These are phyloP conservation scores for Aleiodes alternator DNA, from an alignment of 2,888 invertebrate genomes.

Conservation along the genomic window DNA sequence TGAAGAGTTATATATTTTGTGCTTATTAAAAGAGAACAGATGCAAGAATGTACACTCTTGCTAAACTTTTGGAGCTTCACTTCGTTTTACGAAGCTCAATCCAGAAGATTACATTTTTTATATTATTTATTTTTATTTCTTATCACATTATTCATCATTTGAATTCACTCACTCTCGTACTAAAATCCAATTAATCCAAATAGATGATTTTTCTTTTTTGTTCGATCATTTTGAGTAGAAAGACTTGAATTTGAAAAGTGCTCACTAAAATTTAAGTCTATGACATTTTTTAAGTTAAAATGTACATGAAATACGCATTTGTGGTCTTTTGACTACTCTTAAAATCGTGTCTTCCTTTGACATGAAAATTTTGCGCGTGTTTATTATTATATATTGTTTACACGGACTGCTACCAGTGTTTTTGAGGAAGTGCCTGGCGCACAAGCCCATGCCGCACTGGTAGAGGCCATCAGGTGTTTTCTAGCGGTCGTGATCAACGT, in stretches of 20 bases:
- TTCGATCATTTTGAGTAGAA: conserved; percentile 21
- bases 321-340: not conserved
- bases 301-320: not conserved
- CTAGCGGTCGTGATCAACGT: conserved; percentile 61
- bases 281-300: too few relatives aligned
- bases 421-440: conserved; percentile 67
- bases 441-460: conserved; percentile 72
- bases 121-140: conserved; percentile 6
- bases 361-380: not conserved
- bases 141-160: conserved; percentile 16
- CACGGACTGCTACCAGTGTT: conserved; percentile 63
- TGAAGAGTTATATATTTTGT: conserved; percentile 19
- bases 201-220: not conserved
- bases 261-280: too few relatives aligned
- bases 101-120: conserved; percentile 43
- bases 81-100: conserved; percentile 38
- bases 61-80: conserved; percentile 38
- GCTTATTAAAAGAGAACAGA: conserved; percentile 9
- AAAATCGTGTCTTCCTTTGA: not conserved
- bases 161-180: not conserved
- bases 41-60: not conserved
- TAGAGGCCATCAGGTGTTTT: conserved; percentile 70
- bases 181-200: not conserved
- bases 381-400: conserved; percentile 48
- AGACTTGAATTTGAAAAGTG: too few relatives aligned